Base-by-base conservation (phyloP, 2,888 invertebrate genomes). In the Cheiracanthium punctorium region DNA sequence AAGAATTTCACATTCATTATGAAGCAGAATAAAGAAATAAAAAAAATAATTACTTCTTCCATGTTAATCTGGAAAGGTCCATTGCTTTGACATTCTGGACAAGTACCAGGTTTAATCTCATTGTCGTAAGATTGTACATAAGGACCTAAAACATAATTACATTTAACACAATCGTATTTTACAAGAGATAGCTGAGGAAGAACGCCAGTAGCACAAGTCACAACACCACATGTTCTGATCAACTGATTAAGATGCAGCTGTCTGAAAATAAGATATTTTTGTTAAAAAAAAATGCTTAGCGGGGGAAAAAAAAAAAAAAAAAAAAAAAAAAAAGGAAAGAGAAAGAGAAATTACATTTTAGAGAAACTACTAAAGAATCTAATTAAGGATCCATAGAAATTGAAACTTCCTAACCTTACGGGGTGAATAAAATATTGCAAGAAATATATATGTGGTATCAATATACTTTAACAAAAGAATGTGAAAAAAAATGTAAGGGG, bases 21-120 rank as follows among this genome's bases (percentile, higher is more conserved):
- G n/a, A n/a, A n/a, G n/a, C 28, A 30, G 28, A 67, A 67, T 28
- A 20, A 67, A 67, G 2, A 2, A n/a, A 33, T 98, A 95, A 91
- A 91, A 72, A 12, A 52, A 10, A 52, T n/a, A 29, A 80, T 74
- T 77, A 93, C 93, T 91, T 93, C 92, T 90, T 99, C 99, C 97
- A 99, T 98, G 91, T 99, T 99, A 32, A 99, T 95, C 95, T 97
- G 92, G 92, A 99, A 99, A 0, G 98, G 99, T 0, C 99, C 99
- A 81, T 93, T 93, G 90, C 97, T 97, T 91, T 99, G 99, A 94
- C 99, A 99, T 91, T 99, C 98, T 0, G 99, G 99, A 93, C 99
- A 99, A 0, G 96, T 96, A 0, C 97, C 97, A 0, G 99, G 99
- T 90, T 96, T 97, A 0, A 98, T 96, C 93, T 99, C 99, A 2